Base-by-base conservation (phyloP, 2,113 vertebrate genomes). In the Leucoraja erinaceus region DNA sequence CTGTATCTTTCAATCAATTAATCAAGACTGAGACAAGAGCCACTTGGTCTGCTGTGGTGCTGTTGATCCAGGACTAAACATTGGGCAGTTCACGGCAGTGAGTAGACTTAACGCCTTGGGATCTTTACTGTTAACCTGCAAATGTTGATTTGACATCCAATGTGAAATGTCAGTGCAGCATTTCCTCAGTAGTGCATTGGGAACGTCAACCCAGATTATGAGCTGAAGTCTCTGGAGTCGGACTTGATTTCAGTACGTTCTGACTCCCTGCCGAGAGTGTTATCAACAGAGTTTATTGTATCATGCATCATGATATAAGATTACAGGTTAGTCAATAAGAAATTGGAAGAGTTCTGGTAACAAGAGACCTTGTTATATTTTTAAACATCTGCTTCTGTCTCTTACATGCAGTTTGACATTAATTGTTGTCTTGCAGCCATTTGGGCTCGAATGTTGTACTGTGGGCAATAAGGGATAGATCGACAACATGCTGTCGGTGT, bases 341-440 rank as follows among this genome's bases (percentile, higher is more conserved):
- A 81, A 56, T 81, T 25, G 78, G 38, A 66, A 22, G 78, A 54
- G 59, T 88, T 88, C 83, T 88, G 56, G 83, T 88, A 88, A 88
- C 63, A 16, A 59, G 28, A 88, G 59, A 63, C 59, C 59, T 31
- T 86, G 56, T 63, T 63, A 18, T 86, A 86, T 63, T 63, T 86
- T 88, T 88, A 63, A 88, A 63, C 83, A 88, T 63, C 83, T 88
- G 20, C 83, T 88, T 88, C 83, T 88, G 18, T 86, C 83, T 88
- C 11, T 88, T 88, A 66, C 83, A 33, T 66, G 59, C 28, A n/a
- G 59, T n/a, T 88, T 88, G 83, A 88, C 83, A 88, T 88, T 66
- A 66, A 66, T 66, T 88, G 83, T 88, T 16, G 8, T 28, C 47
- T 84, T 5, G 10, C 81, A 84, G 81, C 54, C 72, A 33, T 63